Evolutionary conservation across 2,888 invertebrate genomes (phyloP).

Genomic region (Argyra leucocephala): DNA sequence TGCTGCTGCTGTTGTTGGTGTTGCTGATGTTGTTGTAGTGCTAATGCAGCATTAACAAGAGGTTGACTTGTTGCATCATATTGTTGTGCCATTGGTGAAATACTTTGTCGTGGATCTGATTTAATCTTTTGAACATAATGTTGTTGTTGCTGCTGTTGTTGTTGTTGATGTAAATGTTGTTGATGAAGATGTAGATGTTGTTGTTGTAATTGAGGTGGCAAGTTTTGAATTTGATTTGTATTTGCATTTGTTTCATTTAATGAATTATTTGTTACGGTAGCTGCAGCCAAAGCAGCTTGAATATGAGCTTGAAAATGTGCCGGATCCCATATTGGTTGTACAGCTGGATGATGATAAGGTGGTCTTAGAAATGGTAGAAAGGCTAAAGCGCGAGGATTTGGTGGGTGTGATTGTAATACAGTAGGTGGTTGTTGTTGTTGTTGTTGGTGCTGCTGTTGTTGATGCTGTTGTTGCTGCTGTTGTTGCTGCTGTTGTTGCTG

Average conservation of each 20-base stretch:
- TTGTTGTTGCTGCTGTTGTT: constrained; percentile 8
- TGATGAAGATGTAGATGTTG: constrained; percentile 20
- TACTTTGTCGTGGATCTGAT: background rate
- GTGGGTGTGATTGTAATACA: constrained; percentile 15
- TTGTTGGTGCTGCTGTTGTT: constrained; percentile 20
- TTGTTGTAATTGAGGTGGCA: background rate
- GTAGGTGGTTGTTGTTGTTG: constrained; percentile 15
- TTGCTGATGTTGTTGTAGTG: constrained; percentile 20
- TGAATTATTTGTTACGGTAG: constrained; percentile 24
- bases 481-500: constrained; percentile 25
- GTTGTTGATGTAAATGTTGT: constrained; percentile 11
- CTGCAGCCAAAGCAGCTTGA: constrained; percentile 39
- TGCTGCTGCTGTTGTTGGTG: constrained; percentile 20
- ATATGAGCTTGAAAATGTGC: constrained; percentile 61
- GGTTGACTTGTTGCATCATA: constrained; percentile 20
- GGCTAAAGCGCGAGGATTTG: constrained; percentile 23
- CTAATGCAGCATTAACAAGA: constrained; percentile 28
- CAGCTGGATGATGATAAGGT: constrained; percentile 31
- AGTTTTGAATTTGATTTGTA: background rate
- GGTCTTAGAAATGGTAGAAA: constrained; percentile 37
- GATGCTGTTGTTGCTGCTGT: constrained; percentile 17
- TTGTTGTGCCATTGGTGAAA: constrained; percentile 16
- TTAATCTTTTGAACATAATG: constrained; percentile 8
- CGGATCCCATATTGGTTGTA: constrained; percentile 44
- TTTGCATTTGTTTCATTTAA: background rate